Percentiles rank a stretch among this genome's conserved stretches.
Evolutionary conservation across 2,888 invertebrate species (phyloP).

Genomic region (Cataglyphis albicans): DNA sequence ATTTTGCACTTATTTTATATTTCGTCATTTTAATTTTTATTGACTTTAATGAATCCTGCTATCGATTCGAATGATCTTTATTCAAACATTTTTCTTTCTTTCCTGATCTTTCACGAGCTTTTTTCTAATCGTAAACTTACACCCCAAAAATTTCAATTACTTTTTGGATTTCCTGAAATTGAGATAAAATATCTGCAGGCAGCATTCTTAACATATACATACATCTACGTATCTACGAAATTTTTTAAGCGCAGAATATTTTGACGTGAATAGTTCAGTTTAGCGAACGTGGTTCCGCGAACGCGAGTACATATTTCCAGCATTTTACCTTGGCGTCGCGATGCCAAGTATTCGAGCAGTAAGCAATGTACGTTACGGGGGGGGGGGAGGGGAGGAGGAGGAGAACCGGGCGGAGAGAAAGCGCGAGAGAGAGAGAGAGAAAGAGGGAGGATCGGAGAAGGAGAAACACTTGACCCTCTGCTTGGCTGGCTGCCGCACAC

Average conservation of each 20-base stretch:
- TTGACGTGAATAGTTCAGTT: conserved; percentile 5
- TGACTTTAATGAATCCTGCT: neutral
- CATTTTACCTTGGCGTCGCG: conserved; percentile 27
- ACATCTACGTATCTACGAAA: neutral
- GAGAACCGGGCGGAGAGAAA: conserved; percentile 31
- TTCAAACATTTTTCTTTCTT: neutral
- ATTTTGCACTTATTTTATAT: neutral
- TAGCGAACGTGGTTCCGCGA: conserved; percentile 5
- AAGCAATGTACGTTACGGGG: conserved; percentile 3
- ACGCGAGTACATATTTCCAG: neutral
- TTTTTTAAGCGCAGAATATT: neutral
- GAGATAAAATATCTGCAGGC: neutral
- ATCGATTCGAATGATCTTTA: neutral
- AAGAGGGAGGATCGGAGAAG: conserved; percentile 61
- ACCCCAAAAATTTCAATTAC: neutral
- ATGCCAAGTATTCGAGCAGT: conserved; percentile 20
- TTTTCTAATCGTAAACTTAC: neutral
- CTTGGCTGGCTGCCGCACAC: conserved; percentile 75
- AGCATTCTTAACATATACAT: neutral
- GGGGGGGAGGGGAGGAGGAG: neutral
- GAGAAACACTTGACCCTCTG: conserved; percentile 81
- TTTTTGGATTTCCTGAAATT: neutral
- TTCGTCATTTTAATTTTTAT: neutral
- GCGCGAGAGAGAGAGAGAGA: conserved; percentile 39
- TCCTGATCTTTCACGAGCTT: neutral